Percentiles rank a stretch among this genome's conserved stretches.
Evolutionary conservation across 2,888 invertebrate species (phyloP).

Genomic region (Euplexia lucipara): DNA sequence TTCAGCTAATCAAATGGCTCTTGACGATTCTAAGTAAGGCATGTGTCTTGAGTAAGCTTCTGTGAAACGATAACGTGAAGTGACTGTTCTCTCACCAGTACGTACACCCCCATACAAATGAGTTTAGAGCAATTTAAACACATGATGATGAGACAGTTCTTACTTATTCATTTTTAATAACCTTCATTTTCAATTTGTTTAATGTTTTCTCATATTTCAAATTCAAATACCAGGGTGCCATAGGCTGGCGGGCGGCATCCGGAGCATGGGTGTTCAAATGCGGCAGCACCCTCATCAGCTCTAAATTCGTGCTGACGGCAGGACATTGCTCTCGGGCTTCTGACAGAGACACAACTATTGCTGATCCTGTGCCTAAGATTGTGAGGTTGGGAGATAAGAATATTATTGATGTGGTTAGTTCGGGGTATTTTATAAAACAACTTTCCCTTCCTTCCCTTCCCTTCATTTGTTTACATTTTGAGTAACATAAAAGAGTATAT

Average conservation of each 20-base stretch:
- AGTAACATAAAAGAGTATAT: no score
- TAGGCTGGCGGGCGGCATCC: slow-evolving; percentile 76
- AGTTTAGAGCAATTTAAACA: no score
- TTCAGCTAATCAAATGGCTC: no score
- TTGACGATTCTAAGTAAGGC: no score
- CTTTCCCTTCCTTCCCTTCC: no score
- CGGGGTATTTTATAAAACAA: background rate
- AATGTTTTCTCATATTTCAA: background rate
- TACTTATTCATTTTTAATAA: background rate
- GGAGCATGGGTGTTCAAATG: slow-evolving; percentile 86
- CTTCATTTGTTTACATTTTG: no score
- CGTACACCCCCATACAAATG: no score
- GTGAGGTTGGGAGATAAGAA: slow-evolving; percentile 78
- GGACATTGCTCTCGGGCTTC: slow-evolving; percentile 91
- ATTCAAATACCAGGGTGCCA: slow-evolving; percentile 74
- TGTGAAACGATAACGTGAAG: no score
- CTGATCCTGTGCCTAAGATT: slow-evolving; percentile 73
- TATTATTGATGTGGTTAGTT: slow-evolving; percentile 67
- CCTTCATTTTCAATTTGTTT: background rate
- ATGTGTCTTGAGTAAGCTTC: no score
- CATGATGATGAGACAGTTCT: no score
- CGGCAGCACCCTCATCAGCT: slow-evolving; percentile 92
- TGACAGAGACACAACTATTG: slow-evolving; percentile 65
- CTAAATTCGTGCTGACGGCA: slow-evolving; percentile 92
- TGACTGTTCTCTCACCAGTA: no score